Conservation (phyloP, 2,113 vertebrate species). For the Cynocephalus volans region DNA sequence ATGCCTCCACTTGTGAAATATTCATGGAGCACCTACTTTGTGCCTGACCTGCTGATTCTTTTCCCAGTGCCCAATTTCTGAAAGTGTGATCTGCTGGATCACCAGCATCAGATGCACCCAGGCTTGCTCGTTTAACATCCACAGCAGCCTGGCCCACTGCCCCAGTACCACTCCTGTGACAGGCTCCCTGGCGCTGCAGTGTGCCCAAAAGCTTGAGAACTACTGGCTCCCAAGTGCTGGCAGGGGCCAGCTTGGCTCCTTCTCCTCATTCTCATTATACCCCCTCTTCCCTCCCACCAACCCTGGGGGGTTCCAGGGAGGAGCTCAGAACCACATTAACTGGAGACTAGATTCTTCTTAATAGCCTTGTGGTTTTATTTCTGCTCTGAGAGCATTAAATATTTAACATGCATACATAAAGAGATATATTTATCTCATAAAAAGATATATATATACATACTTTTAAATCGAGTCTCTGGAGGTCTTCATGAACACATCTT, state of each 20-base stretch:
- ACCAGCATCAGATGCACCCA: not conserved
- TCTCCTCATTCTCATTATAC: not conserved
- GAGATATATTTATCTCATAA: not conserved
- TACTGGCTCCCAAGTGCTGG: not conserved
- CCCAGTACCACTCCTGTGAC: rapidly evolving
- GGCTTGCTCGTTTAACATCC: not conserved
- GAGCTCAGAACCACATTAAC: not conserved
- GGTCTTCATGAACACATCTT: not conserved
- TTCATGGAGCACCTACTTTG: not conserved
- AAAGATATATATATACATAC: too few relatives aligned
- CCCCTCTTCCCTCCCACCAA: not conserved
- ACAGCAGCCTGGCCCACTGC: not conserved
- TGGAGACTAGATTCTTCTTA: not conserved
- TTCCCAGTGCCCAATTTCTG: not conserved
- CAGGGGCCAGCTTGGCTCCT: not conserved
- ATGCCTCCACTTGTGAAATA: not conserved
- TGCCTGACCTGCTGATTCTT: not conserved
- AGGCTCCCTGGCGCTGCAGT: rapidly evolving
- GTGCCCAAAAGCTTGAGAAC: rapidly evolving
- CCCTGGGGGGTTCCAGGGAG: not conserved
- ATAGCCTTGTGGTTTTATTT: not conserved
- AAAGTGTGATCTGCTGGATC: not conserved
- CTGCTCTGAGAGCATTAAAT: not conserved
- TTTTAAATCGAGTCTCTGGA: not conserved
- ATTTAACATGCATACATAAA: not conserved